Evolutionary conservation across 2,797 vertebrate species (phyloP).

Genomic region (Pangasius mekongensis): DNA sequence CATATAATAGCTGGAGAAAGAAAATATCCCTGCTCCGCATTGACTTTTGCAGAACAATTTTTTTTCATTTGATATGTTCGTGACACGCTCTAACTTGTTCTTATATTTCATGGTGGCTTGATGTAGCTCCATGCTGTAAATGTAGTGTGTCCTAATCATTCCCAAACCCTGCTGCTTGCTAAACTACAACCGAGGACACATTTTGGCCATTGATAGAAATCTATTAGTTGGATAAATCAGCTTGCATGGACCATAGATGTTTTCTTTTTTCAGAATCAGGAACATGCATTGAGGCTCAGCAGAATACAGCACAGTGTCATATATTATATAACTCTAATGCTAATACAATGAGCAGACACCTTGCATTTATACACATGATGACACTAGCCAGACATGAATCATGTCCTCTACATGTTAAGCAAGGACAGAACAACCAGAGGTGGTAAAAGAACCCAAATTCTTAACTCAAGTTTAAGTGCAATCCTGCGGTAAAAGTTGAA

Average conservation of each 20-base stretch:
- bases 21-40: background rate
- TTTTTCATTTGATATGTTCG: background rate
- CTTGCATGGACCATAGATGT: background rate
- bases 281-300: background rate
- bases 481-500: background rate
- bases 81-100: background rate
- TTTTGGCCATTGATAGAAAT: background rate
- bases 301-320: background rate
- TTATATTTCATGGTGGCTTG: constrained; percentile 1
- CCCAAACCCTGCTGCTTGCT: background rate
- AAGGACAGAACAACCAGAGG: background rate
- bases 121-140: background rate
- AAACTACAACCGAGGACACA: background rate
- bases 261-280: background rate
- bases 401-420: background rate
- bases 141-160: background rate
- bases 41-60: background rate
- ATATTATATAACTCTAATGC: background rate
- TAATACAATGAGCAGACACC: background rate
- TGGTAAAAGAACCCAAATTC: background rate
- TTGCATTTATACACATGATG: background rate
- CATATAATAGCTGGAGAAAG: background rate
- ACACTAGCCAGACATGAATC: background rate
- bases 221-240: background rate
- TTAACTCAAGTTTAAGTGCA: background rate